Evolutionary conservation across 2,113 vertebrate genomes (phyloP).

Genomic region (Diphyllodes magnificus): DNA sequence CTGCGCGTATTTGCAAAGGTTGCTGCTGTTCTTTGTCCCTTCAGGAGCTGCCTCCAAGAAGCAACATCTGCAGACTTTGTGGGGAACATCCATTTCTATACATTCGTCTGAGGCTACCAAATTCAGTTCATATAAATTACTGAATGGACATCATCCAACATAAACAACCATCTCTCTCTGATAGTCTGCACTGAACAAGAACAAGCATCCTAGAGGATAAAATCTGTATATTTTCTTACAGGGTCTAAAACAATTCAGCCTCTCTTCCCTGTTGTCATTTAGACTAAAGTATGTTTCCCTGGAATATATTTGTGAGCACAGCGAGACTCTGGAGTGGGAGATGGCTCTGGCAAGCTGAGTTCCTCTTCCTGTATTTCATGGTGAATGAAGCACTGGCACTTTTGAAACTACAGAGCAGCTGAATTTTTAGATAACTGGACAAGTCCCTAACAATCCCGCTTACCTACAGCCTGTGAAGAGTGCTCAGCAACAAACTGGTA

Average conservation of each 20-base stretch:
- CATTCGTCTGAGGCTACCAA: neutral
- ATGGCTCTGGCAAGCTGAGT: neutral
- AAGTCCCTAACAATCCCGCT: neutral
- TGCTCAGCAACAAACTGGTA: neutral
- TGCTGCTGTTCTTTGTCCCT: neutral
- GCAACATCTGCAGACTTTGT: neutral
- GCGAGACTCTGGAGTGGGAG: neutral
- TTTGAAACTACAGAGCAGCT: neutral
- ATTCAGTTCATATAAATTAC: neutral
- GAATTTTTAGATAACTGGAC: neutral
- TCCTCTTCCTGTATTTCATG: neutral
- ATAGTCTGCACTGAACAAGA: neutral
- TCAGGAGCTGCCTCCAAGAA: neutral
- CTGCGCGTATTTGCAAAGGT: neutral
- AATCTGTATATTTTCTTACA: neutral
- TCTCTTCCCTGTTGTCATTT: neutral
- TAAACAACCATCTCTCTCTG: neutral
- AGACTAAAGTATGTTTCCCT: neutral
- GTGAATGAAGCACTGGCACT: neutral
- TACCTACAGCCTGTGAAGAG: neutral
- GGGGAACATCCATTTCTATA: neutral
- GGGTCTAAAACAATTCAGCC: accelerated
- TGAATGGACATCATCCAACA: neutral
- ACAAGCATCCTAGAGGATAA: neutral
- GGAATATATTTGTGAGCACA: neutral